These are phyloP conservation scores for Hemiprocne comata DNA, from an alignment of 2,113 vertebrate species.

Conservation along the genomic window DNA sequence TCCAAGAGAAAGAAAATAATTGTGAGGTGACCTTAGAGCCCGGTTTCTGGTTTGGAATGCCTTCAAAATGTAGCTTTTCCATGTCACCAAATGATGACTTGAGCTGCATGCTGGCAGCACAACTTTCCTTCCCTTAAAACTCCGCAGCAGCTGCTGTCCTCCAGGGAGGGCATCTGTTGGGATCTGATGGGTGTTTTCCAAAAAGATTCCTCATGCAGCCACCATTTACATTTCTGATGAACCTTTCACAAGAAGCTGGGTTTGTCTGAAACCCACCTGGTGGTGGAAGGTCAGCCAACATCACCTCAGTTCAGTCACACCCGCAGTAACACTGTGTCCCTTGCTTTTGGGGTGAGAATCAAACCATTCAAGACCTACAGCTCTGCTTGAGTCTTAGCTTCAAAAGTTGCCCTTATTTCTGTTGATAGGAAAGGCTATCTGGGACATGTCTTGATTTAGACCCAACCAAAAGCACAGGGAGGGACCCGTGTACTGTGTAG, in stretches of 20 bases:
- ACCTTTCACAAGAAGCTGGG: neutral
- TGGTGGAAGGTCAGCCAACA: neutral
- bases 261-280: neutral
- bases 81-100: fast-evolving
- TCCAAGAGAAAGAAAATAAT: neutral
- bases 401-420: neutral
- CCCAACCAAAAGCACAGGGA: neutral
- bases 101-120: neutral
- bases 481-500: neutral
- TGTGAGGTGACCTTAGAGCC: neutral
- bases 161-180: neutral
- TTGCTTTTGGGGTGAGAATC: neutral
- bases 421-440: neutral
- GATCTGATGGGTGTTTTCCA: neutral
- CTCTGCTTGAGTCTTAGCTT: neutral
- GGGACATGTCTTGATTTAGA: neutral
- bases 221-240: neutral
- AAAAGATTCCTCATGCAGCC: neutral
- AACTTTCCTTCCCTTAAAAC: neutral
- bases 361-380: neutral
- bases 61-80: neutral
- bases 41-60: neutral
- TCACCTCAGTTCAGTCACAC: neutral
- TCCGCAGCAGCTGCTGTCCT: neutral
- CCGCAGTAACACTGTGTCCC: fast-evolving